phyloP scores from a whole-genome alignment of 2,797 vertebrate species.

The Champsocephalus esox region DNA sequence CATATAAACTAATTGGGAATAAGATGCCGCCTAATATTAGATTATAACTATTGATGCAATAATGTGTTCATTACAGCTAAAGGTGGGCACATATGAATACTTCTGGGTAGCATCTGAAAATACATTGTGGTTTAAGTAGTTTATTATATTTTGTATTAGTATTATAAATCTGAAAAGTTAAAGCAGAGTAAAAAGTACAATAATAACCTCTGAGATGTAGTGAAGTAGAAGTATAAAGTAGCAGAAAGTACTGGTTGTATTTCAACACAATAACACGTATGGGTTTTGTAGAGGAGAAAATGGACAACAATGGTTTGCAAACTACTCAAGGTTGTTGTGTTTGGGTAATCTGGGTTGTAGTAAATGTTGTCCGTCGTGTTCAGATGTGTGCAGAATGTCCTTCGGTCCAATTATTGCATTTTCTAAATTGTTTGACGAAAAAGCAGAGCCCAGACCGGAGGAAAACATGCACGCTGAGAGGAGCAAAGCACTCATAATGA shows the following conservation, averaged over 20 bases:
- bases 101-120: neutral
- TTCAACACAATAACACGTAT: too few species aligned
- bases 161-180: neutral
- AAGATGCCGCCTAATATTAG: too few species aligned
- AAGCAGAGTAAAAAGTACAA: neutral
- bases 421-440: neutral
- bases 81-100: too few species aligned
- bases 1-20: neutral
- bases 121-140: too few species aligned
- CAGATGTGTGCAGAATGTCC: constrained; percentile 2
- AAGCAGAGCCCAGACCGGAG: neutral
- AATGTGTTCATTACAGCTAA: too few species aligned
- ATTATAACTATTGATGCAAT: too few species aligned
- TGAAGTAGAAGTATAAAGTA: neutral
- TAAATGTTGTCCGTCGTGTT: neutral
- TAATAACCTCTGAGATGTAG: neutral
- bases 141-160: too few species aligned
- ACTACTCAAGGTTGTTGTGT: neutral
- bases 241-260: too few species aligned
- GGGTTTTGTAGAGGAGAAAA: neutral
- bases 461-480: constrained; percentile 18
- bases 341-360: neutral
- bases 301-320: neutral
- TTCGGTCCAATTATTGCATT: constrained; percentile 43
- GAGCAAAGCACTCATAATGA: neutral